Evolutionary conservation across 2,113 vertebrate species (phyloP).

Genomic region (Rhinopomastus cyanomelas): DNA sequence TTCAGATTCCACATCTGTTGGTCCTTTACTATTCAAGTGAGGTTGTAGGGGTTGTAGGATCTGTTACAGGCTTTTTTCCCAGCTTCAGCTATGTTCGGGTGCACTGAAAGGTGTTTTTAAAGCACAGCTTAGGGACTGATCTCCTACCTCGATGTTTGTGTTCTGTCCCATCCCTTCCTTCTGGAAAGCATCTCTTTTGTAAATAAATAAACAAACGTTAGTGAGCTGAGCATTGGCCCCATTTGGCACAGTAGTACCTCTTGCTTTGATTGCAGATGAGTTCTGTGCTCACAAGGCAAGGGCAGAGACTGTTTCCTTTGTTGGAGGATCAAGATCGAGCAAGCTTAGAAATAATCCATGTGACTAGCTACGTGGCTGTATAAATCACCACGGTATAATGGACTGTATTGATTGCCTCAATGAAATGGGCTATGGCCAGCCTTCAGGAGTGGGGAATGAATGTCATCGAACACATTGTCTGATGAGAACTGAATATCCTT

Average conservation of each 20-base stretch:
- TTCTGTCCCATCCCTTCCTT: neutral
- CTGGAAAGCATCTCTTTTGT: neutral
- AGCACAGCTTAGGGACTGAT: neutral
- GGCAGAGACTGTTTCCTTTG: neutral
- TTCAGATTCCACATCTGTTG: conserved; percentile 60
- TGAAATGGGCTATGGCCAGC: neutral
- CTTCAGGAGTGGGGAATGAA: neutral
- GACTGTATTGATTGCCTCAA: fast-evolving
- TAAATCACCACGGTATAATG: fast-evolving
- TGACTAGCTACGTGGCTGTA: neutral
- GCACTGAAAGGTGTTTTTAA: conserved; percentile 6
- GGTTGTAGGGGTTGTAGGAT: neutral
- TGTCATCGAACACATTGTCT: neutral
- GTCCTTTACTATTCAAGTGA: conserved; percentile 27
- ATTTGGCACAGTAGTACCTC: neutral
- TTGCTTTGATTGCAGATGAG: neutral
- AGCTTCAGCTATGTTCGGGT: conserved; percentile 7
- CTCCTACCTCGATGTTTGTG: neutral
- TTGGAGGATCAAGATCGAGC: neutral
- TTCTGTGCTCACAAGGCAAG: neutral
- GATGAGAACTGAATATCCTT: neutral
- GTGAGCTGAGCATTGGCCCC: neutral
- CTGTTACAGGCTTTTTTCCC: neutral
- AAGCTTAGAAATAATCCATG: neutral
- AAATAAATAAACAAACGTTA: conserved; percentile 8